phyloP scores from a whole-genome alignment of 2,797 vertebrate species.

The Chloroceryle inda region DNA sequence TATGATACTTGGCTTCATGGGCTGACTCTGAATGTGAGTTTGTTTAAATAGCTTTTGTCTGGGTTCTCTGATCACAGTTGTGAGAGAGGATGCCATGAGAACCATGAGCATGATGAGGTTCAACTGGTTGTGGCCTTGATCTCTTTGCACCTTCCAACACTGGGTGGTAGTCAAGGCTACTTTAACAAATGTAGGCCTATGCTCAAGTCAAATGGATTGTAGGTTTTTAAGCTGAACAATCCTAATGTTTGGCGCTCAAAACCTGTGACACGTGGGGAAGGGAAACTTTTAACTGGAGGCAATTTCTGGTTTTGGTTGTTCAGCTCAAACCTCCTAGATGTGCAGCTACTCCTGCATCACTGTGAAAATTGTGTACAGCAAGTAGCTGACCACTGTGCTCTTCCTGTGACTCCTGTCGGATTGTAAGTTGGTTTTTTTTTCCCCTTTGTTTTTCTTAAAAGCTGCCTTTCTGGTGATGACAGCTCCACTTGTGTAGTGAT shows the following conservation, averaged over 20 bases:
- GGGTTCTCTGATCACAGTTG: neutral
- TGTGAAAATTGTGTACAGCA: neutral
- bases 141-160: neutral
- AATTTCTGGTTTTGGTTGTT: neutral
- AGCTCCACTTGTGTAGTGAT: conserved; percentile 92
- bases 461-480: conserved; percentile 93
- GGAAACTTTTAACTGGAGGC: neutral
- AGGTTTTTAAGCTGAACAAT: neutral
- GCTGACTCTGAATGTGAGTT: neutral
- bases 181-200: neutral
- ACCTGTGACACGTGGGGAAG: fast-evolving
- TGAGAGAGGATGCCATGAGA: neutral
- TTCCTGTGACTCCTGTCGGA: neutral
- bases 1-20: neutral
- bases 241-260: neutral
- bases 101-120: neutral
- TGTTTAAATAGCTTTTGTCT: neutral
- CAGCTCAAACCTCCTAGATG: neutral
- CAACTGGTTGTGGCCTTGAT: neutral
- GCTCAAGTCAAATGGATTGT: neutral
- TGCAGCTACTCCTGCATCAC: neutral
- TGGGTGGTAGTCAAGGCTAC: neutral
- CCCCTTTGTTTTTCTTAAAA: conserved; percentile 34
- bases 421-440: too few species aligned
- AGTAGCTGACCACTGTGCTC: neutral